Base-by-base conservation (phyloP, 2,888 invertebrate species). In the Pollenia amentaria region DNA sequence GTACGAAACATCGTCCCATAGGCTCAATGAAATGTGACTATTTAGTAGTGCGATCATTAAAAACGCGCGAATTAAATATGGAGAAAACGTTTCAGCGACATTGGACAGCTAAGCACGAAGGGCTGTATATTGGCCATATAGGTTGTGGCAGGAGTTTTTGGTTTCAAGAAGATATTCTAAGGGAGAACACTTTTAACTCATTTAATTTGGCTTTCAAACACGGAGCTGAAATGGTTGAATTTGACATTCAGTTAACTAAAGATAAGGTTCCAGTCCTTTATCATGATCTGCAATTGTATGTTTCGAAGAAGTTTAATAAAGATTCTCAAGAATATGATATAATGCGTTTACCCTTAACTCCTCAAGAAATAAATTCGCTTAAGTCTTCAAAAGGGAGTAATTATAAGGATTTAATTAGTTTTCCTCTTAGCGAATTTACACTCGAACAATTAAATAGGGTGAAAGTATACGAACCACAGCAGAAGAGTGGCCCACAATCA, bases 201-300 rank as follows among this genome's bases (percentile, higher is more conserved):
- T 95, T 99, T 90, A 97, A 97, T 93, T 96, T 96, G 88, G 99
- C 99, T 85, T 97, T 97, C 72, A 95, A 96, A 88, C 97, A 97
- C 93, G 99, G 99, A 86, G 98, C 98, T 84, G 98, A 99, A 92
- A 97, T 97, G 94, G 97, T 99, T 67, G 99, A 99, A 94, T 98
- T 99, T 94, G 99, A 99, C 94, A 98, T 99, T 46, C 98, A 98
- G 92, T 94, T 99, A 85, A 98, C 98, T 89, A 98, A 98, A 94
- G 99, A 99, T 93, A 94, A 96, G 92, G 95, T 98, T 89, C 98
- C 98, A 38, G 97, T 99, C 80, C 96, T 99, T 90, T 99, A 98
- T 94, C 99, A 99, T 93, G 99, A 99, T 93, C 99, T 97, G 94
- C 64, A 85, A 8, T 84, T 89, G 21, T 95, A 76, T n/a, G 44